Evolutionary conservation across 92 coral and sea anemone species (phyloP), one percentile per base, ranked within the genome.

Genomic region (Epizoanthus stellaris): DNA sequence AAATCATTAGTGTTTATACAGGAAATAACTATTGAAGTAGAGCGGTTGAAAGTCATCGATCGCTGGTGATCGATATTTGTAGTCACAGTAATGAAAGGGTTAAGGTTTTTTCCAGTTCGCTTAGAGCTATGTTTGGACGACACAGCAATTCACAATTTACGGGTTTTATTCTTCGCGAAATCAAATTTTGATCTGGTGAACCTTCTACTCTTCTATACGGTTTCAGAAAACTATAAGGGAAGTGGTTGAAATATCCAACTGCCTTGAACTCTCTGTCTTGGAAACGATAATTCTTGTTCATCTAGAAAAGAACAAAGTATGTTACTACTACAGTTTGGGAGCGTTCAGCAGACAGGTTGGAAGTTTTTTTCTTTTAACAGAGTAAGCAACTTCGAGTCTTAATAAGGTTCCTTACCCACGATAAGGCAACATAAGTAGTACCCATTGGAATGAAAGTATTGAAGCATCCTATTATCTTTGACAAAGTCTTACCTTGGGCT

Each of bases 401-500:
- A n/a, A n/a, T n/a, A n/a, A n/a, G n/a, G n/a, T n/a, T n/a, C n/a
- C n/a, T n/a, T n/a, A 75, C 40, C 52, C n/a, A 75, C 69, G 69
- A n/a, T 30, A 82, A 82, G 59, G 88, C 88, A 20, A 85, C 74
- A 42, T 85, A 85, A 0, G 82, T 64, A 1, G 82, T 52, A 17
- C 71, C 34, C 0, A n/a, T 16, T 4, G 64, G 81, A 40, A 85
- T 0, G 1, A 21, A 57, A 3, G 0, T 43, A 42, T 85, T 82
- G 4, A 74, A 74, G 23, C 75, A 85, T 38, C 59, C 73, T 6
- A 85, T 49, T 5, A 56, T 57, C 9, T 74, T 59, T 0, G 38
- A 15, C 21, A 85, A 38, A 20, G 88, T 85, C 60, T 85, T 82
- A 3, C 88, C 88, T 85, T 85, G 88, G 81, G 56, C n/a, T n/a